Base-by-base conservation (phyloP, 2,888 invertebrate genomes). In the Cacoxenus indagator region DNA sequence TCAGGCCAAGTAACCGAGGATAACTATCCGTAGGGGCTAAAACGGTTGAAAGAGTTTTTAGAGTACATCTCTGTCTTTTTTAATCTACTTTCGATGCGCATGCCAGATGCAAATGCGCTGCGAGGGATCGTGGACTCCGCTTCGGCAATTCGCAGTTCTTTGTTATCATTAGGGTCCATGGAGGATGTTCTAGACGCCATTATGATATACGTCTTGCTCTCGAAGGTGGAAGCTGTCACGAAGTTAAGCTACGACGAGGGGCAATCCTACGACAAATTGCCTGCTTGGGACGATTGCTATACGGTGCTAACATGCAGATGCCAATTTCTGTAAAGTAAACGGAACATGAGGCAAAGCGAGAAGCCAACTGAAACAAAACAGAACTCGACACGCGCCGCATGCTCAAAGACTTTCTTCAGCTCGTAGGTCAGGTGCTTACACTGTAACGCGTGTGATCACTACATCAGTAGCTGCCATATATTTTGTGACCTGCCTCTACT, bases 1-100 rank as follows among this genome's bases (percentile, higher is more conserved):
- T 29, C 65, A 5, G 57, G 46, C 5, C 68, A 68, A 65, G 37
- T 68, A 0, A 61, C 68, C 0, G 54, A 68, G 17, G 65, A 46
- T 1, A 68, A 59, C 27, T 68, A 68, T 14, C 43, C 46, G 3
- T 66, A 67, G n/a, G 69, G 54, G 24, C 22, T 67, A 11, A 11
- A 19, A 3, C 22, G 68, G 11, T 26, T 65, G 0, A 26, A 66
- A 17, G 70, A 67, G 1, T 62, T 55, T 1, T 68, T 66, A 22
- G 66, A 70, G 57, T 46, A 65, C 11, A 57, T 67, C 43, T 24
- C 54, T 5, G 22, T 2, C 8, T 54, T n/a, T n/a, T n/a, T n/a
- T n/a, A n/a, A n/a, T n/a, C n/a, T n/a, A n/a, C n/a, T n/a, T n/a
- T n/a, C n/a, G n/a, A n/a, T n/a, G n/a, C n/a, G n/a, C n/a, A n/a